A percentile compares a stretch with the other conserved stretches of the same genome.
Conservation (phyloP, 2,113 vertebrate genomes). For the Ciconia stormi region DNA sequence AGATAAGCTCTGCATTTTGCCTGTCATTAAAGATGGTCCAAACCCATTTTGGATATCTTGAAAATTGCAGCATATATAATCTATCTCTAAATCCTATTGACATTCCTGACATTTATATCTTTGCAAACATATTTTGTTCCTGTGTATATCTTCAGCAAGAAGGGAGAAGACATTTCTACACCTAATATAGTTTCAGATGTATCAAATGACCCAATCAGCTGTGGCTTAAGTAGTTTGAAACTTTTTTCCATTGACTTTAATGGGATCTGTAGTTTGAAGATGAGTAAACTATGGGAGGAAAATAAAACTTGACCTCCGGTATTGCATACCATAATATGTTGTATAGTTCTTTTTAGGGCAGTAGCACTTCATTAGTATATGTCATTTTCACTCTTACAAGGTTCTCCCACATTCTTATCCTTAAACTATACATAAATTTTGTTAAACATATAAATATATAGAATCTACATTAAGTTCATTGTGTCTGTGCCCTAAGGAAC, state of each 20-base stretch:
- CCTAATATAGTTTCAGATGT: not conserved
- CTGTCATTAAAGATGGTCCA: not conserved
- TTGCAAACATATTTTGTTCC: not conserved
- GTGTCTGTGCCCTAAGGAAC: constrained; percentile 2
- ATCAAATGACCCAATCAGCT: not conserved
- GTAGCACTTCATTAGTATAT: not conserved
- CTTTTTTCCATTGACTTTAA: not conserved
- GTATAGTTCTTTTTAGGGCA: not conserved
- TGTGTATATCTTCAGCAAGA: not conserved
- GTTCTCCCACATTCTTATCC: not conserved
- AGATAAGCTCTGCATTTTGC: not conserved
- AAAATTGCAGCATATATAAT: not conserved
- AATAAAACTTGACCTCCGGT: not conserved
- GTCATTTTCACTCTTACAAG: not conserved
- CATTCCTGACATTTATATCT: not conserved
- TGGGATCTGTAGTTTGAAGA: not conserved
- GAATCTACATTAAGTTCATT: not conserved
- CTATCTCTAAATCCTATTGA: not conserved
- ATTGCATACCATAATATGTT: accelerated
- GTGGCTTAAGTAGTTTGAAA: not conserved
- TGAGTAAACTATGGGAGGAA: not conserved
- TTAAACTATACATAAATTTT: not conserved
- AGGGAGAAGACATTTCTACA: not conserved
- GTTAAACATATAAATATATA: not conserved
- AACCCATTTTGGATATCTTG: not conserved